Evolutionary conservation across 2,797 vertebrate species (phyloP).

Genomic region (Lacerta agilis): DNA sequence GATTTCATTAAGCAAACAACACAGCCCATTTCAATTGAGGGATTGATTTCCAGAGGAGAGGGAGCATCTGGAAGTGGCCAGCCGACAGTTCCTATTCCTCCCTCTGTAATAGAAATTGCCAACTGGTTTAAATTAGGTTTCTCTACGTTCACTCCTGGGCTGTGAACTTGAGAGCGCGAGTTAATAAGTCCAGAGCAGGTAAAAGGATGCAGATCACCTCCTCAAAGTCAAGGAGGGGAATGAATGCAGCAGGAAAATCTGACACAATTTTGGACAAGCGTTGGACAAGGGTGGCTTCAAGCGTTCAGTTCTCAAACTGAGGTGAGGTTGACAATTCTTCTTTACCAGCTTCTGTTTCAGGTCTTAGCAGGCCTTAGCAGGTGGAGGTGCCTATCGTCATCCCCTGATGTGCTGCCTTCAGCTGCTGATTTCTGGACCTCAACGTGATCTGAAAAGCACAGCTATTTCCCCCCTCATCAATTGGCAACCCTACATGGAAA

Average conservation of each 20-base stretch:
- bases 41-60: slow-evolving; percentile 50
- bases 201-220: not conserved
- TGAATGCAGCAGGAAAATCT: not conserved
- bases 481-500: too few relatives aligned
- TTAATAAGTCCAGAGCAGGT: not conserved
- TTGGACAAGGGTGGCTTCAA: not conserved
- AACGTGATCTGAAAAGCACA: not conserved
- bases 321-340: not conserved
- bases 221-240: not conserved
- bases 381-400: not conserved
- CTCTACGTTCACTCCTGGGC: not conserved
- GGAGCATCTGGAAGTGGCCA: slow-evolving; percentile 48
- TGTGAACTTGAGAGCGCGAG: slow-evolving; percentile 13
- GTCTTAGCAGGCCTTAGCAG: not conserved
- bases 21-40: slow-evolving; percentile 30
- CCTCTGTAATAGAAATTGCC: not conserved
- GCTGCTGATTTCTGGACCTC: not conserved
- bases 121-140: slow-evolving; percentile 36
- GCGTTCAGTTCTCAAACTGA: not conserved
- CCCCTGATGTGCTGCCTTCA: not conserved
- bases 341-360: not conserved
- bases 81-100: slow-evolving; percentile 47
- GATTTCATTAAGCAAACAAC: slow-evolving; percentile 42
- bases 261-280: not conserved
- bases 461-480: not conserved